Percentiles rank a stretch among this genome's conserved stretches.
Evolutionary conservation across 2,797 vertebrate species (phyloP).

Genomic region (Enteromius fasciolatus): DNA sequence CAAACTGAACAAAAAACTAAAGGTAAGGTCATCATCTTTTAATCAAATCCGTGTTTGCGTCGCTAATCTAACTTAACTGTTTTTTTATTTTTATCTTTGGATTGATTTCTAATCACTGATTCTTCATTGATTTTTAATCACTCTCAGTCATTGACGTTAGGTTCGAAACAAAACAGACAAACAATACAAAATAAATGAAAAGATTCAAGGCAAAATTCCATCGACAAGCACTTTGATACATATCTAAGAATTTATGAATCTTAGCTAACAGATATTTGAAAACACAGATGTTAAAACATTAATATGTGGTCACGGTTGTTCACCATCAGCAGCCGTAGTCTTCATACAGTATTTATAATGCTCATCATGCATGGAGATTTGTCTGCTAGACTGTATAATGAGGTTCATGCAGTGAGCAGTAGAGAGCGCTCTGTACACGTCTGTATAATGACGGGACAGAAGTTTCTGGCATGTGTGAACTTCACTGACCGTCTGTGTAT

Average conservation of each 20-base stretch:
- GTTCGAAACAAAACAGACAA: no score
- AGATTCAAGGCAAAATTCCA: no score
- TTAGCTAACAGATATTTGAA: not conserved
- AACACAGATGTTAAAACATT: not conserved
- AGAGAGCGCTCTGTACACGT: not conserved
- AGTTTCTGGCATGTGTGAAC: constrained; percentile 31
- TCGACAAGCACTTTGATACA: not conserved
- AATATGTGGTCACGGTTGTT: no score
- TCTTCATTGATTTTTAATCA: no score
- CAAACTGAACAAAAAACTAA: constrained; percentile 92
- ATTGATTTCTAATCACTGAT: not conserved
- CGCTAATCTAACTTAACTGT: no score
- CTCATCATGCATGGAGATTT: not conserved
- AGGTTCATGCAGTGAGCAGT: constrained; percentile 1
- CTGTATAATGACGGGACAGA: not conserved
- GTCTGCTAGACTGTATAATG: not conserved
- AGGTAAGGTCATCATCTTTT: constrained; percentile 75
- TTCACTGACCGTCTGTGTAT: constrained; percentile 3
- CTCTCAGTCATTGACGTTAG: no score
- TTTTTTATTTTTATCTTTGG: not conserved
- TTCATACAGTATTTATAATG: not conserved
- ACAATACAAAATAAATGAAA: no score
- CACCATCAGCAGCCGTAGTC: no score
- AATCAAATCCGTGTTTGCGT: not conserved
- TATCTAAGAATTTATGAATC: not conserved